Percentiles rank a stretch among this genome's conserved stretches.
Conservation (phyloP, 2,888 invertebrate species). For the Tipula confusa region DNA sequence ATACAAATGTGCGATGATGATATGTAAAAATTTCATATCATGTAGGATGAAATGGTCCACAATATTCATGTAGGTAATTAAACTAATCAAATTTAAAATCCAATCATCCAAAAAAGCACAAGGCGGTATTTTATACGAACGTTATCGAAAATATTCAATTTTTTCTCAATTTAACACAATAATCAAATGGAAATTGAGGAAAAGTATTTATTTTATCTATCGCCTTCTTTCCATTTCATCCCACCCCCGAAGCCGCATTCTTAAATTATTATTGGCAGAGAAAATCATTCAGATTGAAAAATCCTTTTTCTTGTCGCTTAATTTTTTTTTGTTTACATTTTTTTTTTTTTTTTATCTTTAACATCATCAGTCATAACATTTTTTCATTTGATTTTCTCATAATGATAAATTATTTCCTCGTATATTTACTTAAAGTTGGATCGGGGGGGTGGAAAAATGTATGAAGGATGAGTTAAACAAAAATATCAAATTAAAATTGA, state of each 20-base stretch:
- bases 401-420: neutral
- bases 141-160: neutral
- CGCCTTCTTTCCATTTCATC: neutral
- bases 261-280: neutral
- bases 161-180: neutral
- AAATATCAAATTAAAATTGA: conserved; percentile 8
- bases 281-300: conserved; percentile 1
- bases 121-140: too few species aligned
- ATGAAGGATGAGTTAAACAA: neutral
- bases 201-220: neutral
- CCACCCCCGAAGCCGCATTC: too few species aligned
- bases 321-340: neutral
- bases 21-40: neutral
- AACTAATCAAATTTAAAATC: neutral
- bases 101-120: neutral
- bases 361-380: neutral
- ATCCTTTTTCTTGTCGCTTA: neutral
- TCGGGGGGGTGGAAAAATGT: neutral
- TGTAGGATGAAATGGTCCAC: neutral
- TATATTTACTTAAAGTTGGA: neutral
- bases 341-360: neutral
- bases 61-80: neutral
- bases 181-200: neutral
- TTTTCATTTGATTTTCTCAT: neutral
- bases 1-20: neutral